Percentiles rank a stretch among this genome's conserved stretches.
Conservation (phyloP, 2,888 invertebrate genomes). For the Azorinus chamasolen region DNA sequence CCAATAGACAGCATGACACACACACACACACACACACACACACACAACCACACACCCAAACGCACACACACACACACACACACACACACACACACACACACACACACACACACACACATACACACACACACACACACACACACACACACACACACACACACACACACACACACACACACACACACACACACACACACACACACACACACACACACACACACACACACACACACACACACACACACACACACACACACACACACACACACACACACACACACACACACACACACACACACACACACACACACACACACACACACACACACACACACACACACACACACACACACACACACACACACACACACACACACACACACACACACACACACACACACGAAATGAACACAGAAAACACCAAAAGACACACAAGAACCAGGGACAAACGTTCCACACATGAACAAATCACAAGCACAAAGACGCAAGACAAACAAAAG, state of each 20-base stretch:
- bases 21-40: conserved; percentile 13
- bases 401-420: too few species aligned
- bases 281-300: conserved; percentile 13
- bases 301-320: conserved; percentile 13
- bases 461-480: too few species aligned
- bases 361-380: conserved; percentile 13
- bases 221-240: conserved; percentile 13
- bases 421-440: too few species aligned
- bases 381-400: conserved; percentile 2
- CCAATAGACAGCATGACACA: too few species aligned
- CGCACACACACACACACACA: conserved; percentile 10
- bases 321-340: conserved; percentile 13
- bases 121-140: conserved; percentile 13
- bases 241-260: conserved; percentile 13
- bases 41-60: too few species aligned
- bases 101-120: conserved; percentile 12
- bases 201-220: conserved; percentile 13
- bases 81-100: conserved; percentile 13
- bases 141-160: conserved; percentile 13
- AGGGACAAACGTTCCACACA: too few species aligned
- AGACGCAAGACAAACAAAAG: too few species aligned
- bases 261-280: conserved; percentile 13
- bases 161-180: conserved; percentile 13
- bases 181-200: conserved; percentile 13
- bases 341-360: conserved; percentile 13